Percentiles rank a stretch among this genome's conserved stretches.
Conservation (phyloP, 2,113 vertebrate species). For the Calyptomena viridis region DNA sequence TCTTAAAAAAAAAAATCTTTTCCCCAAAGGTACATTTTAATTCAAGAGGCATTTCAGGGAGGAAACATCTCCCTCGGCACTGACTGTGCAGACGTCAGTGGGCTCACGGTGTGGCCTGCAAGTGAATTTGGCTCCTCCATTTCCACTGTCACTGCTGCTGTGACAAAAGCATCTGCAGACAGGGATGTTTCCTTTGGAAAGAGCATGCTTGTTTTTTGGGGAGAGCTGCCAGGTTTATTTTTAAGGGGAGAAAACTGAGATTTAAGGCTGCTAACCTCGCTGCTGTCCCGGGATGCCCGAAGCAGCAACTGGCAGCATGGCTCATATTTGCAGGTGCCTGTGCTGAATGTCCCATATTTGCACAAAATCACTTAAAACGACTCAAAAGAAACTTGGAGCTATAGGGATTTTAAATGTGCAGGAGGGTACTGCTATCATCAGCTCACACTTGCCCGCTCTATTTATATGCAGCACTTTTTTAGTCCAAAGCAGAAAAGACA, state of each 20-base stretch:
- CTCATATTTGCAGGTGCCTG: accelerated
- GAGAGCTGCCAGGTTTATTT: constrained; percentile 7
- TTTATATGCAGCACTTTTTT: constrained; percentile 2
- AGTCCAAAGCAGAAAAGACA: neutral
- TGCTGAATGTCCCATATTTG: neutral
- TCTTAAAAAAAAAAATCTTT: neutral
- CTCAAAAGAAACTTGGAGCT: neutral
- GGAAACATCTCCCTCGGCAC: neutral
- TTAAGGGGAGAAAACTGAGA: neutral
- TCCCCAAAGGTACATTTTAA: neutral
- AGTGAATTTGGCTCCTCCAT: neutral
- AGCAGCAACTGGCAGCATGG: accelerated
- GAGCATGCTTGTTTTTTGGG: neutral
- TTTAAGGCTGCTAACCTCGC: neutral
- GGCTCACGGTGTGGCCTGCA: accelerated
- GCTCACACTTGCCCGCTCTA: neutral
- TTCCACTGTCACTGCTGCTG: neutral
- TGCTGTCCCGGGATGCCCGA: neutral
- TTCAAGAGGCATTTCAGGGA: neutral
- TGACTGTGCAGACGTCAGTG: accelerated
- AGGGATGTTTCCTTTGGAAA: constrained; percentile 6
- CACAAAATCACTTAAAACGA: neutral
- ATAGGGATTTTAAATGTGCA: neutral
- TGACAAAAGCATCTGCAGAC: neutral
- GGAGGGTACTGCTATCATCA: neutral